A percentile compares a stretch with the other conserved stretches of the same genome.
phyloP scores from a whole-genome alignment of 2,113 vertebrate species.

The Cheirogaleus medius region DNA sequence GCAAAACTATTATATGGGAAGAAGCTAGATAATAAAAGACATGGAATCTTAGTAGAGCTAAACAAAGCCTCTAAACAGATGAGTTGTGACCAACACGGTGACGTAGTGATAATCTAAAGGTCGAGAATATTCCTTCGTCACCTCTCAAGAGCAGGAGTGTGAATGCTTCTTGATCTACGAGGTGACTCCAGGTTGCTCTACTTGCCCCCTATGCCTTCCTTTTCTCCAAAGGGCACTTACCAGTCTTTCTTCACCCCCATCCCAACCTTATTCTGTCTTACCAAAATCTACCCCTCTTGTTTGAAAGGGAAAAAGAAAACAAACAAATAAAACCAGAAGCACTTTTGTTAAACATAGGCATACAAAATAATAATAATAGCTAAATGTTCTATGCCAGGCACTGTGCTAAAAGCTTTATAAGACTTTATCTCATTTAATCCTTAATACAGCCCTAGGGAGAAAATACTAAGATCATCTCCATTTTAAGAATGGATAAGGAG shows the following conservation, averaged over 20 bases:
- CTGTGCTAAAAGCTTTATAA: background rate
- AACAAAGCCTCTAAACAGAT: background rate
- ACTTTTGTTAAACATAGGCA: background rate
- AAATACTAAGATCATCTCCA: background rate
- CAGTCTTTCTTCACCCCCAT: background rate
- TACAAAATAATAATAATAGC: background rate
- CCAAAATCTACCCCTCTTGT: background rate
- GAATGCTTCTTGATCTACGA: background rate
- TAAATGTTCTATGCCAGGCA: background rate
- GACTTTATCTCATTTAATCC: background rate
- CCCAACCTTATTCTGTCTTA: background rate
- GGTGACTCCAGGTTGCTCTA: background rate
- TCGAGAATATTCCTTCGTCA: too few species aligned
- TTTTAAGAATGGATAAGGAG: background rate
- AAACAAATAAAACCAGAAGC: background rate
- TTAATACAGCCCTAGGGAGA: background rate
- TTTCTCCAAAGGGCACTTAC: background rate
- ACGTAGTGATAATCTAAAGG: accelerated
- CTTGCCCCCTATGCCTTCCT: background rate
- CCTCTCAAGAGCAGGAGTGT: background rate
- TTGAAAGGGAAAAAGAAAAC: background rate
- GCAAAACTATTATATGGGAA: background rate
- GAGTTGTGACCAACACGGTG: too few species aligned
- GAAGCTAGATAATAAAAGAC: background rate
- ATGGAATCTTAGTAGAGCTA: background rate